phyloP scores from a whole-genome alignment of 2,797 vertebrate species.

The Kryptopterus vitreolus region DNA sequence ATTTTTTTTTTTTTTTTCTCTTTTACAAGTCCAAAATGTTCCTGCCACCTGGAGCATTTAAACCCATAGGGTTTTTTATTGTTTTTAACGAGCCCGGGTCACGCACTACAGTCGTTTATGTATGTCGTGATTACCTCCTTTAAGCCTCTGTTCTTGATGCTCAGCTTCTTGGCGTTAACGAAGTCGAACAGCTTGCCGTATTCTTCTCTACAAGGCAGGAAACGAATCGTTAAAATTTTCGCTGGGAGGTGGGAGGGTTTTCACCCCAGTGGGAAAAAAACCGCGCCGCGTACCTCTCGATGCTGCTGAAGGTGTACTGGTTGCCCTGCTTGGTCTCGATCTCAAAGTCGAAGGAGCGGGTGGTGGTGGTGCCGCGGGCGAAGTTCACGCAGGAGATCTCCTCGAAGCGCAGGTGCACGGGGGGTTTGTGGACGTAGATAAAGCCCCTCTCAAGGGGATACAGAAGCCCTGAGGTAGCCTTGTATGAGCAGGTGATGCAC shows the following conservation, averaged over 20 bases:
- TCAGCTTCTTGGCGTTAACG: constrained; percentile 95
- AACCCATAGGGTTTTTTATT: constrained; percentile 23
- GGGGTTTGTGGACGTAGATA: constrained; percentile 96
- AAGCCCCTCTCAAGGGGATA: constrained; percentile 95
- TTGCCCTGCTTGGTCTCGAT: constrained; percentile 96
- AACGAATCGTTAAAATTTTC: too few relatives aligned
- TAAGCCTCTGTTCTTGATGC: constrained; percentile 96
- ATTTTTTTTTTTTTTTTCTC: too few relatives aligned
- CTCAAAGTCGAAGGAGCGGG: constrained; percentile 96
- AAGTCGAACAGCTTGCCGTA: constrained; percentile 98
- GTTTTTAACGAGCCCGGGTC: not conserved
- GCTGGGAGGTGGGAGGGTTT: too few relatives aligned
- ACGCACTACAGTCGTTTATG: constrained; percentile 22
- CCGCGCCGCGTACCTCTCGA: constrained; percentile 81
- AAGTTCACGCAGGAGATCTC: constrained; percentile 97
- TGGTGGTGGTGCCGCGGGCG: constrained; percentile 93
- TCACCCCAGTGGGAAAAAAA: too few relatives aligned
- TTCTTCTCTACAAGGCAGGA: constrained; percentile 79
- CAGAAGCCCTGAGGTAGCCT: constrained; percentile 91
- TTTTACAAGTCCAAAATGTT: not conserved
- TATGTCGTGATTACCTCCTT: constrained; percentile 71
- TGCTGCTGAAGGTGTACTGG: constrained; percentile 98
- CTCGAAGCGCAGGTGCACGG: constrained; percentile 93
- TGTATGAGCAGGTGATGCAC: constrained; percentile 98
- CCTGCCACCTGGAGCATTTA: not conserved